phyloP scores from a whole-genome alignment of 2,888 invertebrate genomes.

The Amblyjoppa proteus region DNA sequence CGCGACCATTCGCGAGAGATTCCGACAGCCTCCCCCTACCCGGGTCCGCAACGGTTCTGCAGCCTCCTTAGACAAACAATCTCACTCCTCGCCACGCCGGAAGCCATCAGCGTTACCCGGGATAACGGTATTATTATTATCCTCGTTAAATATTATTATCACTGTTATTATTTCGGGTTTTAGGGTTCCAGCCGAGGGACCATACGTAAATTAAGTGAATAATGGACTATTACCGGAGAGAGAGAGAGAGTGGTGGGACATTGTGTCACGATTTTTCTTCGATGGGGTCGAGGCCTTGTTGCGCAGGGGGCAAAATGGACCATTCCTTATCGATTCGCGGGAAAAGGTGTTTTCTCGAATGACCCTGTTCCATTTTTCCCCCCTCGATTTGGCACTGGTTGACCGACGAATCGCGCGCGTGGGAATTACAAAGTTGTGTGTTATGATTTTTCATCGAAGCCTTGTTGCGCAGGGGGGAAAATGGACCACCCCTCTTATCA shows the following conservation, averaged over 20 bases:
- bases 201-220: neutral
- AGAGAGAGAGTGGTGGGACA: neutral
- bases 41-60: neutral
- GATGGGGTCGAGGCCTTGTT: too few relatives aligned
- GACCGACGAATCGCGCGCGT: neutral
- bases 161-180: slow-evolving; percentile 27
- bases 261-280: neutral
- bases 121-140: slow-evolving; percentile 52
- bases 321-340: neutral
- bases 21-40: neutral
- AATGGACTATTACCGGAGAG: neutral
- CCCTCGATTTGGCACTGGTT: neutral
- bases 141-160: slow-evolving; percentile 48
- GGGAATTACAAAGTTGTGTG: neutral
- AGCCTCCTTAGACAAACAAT: slow-evolving; percentile 12
- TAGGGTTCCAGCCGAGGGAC: neutral
- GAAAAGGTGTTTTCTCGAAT: neutral
- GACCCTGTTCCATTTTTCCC: neutral
- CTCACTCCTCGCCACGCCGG: slow-evolving; percentile 26
- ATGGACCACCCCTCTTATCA: too few relatives aligned
- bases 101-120: slow-evolving; percentile 16
- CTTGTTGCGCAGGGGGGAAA: too few relatives aligned
- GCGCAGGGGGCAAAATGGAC: too few relatives aligned
- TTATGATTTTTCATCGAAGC: neutral
- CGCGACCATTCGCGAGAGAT: slow-evolving; percentile 15